A percentile compares a stretch with the other conserved stretches of the same genome.
phyloP scores from a whole-genome alignment of 2,113 vertebrate genomes.

The Cnemophilus loriae region DNA sequence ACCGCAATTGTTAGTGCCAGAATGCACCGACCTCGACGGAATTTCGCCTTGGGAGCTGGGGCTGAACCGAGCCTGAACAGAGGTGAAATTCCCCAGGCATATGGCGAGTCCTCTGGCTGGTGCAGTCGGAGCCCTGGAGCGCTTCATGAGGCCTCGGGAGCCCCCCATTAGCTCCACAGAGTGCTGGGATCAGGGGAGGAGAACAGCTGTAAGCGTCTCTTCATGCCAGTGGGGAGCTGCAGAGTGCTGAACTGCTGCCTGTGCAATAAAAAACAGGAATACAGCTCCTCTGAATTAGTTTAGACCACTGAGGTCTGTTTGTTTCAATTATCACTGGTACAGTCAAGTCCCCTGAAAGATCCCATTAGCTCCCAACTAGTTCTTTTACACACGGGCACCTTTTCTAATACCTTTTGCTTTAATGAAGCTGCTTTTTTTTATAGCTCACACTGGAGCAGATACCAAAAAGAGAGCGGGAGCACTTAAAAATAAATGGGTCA shows the following conservation, averaged over 20 bases:
- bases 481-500: slow-evolving; percentile 30
- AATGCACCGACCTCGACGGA: slow-evolving; percentile 34
- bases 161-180: slow-evolving; percentile 4
- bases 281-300: neutral
- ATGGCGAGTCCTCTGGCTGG: slow-evolving; percentile 5
- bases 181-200: neutral
- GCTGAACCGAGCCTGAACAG: neutral
- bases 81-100: slow-evolving; percentile 26
- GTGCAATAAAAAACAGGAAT: neutral
- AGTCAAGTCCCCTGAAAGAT: neutral
- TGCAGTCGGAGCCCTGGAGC: neutral
- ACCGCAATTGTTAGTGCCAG: neutral
- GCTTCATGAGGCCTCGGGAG: neutral
- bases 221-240: slow-evolving; percentile 16
- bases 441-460: neutral
- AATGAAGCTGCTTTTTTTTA: neutral
- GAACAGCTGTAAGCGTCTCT: slow-evolving; percentile 30
- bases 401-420: neutral
- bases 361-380: slow-evolving; percentile 11
- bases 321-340: slow-evolving; percentile 44
- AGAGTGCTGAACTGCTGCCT: neutral
- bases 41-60: slow-evolving; percentile 42
- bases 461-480: neutral
- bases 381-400: neutral
- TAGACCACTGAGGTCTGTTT: slow-evolving; percentile 29